A percentile compares a stretch with the other conserved stretches of the same genome.
These are phyloP conservation scores for Nipponia nippon DNA, from an alignment of 2,113 vertebrate species.

Conservation along the genomic window DNA sequence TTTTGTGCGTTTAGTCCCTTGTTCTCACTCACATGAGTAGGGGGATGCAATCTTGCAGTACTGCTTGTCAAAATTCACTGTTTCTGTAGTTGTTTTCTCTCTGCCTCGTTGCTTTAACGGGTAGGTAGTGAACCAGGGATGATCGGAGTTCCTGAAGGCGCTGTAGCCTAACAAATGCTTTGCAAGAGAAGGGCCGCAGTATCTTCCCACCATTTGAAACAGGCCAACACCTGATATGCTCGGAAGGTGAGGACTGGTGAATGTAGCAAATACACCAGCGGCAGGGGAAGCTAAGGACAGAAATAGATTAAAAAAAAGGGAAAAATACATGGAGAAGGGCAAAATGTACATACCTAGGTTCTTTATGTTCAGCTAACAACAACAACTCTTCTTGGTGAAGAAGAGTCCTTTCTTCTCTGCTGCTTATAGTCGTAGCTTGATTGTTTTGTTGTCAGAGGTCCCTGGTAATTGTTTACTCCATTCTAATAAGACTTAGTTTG, in stretches of 20 bases:
- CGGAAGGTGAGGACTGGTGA: not conserved
- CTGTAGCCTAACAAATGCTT: not conserved
- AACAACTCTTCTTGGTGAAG: not conserved
- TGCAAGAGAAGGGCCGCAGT: not conserved
- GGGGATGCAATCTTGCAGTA: not conserved
- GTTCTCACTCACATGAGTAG: not conserved
- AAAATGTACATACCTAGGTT: not conserved
- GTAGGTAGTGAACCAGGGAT: not conserved
- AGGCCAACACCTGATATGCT: not conserved
- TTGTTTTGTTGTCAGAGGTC: not conserved
- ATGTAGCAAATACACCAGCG: not conserved
- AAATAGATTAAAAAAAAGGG: not conserved
- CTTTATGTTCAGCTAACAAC: not conserved
- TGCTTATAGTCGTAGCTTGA: not conserved
- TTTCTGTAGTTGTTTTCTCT: not conserved
- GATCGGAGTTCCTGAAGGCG: rapidly evolving
- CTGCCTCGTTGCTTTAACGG: rapidly evolving
- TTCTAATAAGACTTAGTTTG: not conserved
- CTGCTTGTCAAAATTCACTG: not conserved
- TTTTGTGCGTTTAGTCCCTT: not conserved
- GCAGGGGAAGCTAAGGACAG: not conserved
- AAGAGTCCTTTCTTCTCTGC: not conserved
- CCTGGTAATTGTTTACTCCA: not conserved
- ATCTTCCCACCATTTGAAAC: not conserved
- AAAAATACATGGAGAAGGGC: not conserved